These are phyloP conservation scores for Leptinotarsa haldemani DNA, from an alignment of 2,888 invertebrate genomes.

Conservation along the genomic window DNA sequence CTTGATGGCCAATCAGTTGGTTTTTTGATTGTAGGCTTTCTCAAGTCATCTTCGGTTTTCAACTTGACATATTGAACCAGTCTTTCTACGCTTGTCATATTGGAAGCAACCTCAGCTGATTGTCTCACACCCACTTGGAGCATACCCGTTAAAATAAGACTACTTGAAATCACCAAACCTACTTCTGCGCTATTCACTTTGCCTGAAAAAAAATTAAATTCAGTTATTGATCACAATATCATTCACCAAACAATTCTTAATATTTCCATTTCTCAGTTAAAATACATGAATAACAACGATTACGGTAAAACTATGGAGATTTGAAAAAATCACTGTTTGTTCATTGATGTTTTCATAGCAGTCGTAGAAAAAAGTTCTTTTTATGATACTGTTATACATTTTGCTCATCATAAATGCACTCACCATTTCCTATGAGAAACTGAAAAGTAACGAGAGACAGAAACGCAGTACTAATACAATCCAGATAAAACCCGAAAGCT, in stretches of 20 bases:
- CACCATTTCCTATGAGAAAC: conserved; percentile 72
- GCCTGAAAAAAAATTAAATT: conserved; percentile 23
- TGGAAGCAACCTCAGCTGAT: conserved; percentile 80
- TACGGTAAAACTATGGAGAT: too few relatives aligned
- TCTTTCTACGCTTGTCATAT: conserved; percentile 85
- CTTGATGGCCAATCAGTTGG: conserved; percentile 74
- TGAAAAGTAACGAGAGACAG: conserved; percentile 73
- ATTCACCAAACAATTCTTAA: too few relatives aligned
- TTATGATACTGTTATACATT: background rate
- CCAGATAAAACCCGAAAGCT: conserved; percentile 72
- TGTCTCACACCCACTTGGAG: conserved; percentile 85
- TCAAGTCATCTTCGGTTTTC: conserved; percentile 72
- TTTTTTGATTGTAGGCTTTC: conserved; percentile 14
- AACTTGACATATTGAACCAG: conserved; percentile 78
- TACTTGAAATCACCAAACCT: conserved; percentile 54
- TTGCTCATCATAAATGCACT: background rate
- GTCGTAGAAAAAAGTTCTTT: background rate
- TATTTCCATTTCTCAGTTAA: background rate
- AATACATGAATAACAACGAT: background rate
- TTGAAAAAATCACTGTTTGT: background rate
- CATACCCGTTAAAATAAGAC: conserved; percentile 69
- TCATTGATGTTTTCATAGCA: background rate
- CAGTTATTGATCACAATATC: background rate
- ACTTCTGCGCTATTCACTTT: conserved; percentile 52
- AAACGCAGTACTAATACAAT: conserved; percentile 72